Evolutionary conservation across 2,797 vertebrate species (phyloP).

Genomic region (Acridotheres tristis): DNA sequence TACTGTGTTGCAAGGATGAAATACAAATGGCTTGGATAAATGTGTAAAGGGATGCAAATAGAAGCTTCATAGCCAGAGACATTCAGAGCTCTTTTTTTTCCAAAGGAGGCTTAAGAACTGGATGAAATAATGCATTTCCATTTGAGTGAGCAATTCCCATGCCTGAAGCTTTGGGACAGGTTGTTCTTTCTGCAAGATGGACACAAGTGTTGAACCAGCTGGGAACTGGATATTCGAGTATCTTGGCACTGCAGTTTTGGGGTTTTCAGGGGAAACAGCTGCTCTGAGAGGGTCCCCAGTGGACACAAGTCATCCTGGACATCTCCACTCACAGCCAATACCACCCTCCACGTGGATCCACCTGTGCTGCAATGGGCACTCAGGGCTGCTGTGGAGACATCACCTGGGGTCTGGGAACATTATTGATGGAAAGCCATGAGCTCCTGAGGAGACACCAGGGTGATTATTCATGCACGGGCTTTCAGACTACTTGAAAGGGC

Average conservation of each 20-base stretch:
- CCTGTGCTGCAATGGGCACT: background rate
- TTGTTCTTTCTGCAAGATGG: accelerated
- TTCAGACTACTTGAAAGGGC: background rate
- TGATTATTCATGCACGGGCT: background rate
- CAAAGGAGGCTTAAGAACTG: background rate
- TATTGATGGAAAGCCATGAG: background rate
- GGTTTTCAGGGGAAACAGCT: background rate
- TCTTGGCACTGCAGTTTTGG: background rate
- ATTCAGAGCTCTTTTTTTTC: background rate
- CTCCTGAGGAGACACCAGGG: background rate
- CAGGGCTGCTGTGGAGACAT: background rate
- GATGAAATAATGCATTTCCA: background rate
- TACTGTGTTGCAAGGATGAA: background rate
- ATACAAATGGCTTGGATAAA: background rate
- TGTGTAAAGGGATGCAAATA: background rate
- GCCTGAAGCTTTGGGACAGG: background rate
- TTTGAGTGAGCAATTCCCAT: background rate
- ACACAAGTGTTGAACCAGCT: background rate
- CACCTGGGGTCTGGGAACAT: background rate
- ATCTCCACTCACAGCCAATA: background rate
- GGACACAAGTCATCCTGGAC: background rate
- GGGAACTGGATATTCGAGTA: background rate
- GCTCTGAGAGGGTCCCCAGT: background rate
- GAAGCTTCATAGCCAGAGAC: background rate
- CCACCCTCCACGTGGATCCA: background rate